phyloP scores from a whole-genome alignment of 2,797 vertebrate species.

The Pseudochirops cupreus region DNA sequence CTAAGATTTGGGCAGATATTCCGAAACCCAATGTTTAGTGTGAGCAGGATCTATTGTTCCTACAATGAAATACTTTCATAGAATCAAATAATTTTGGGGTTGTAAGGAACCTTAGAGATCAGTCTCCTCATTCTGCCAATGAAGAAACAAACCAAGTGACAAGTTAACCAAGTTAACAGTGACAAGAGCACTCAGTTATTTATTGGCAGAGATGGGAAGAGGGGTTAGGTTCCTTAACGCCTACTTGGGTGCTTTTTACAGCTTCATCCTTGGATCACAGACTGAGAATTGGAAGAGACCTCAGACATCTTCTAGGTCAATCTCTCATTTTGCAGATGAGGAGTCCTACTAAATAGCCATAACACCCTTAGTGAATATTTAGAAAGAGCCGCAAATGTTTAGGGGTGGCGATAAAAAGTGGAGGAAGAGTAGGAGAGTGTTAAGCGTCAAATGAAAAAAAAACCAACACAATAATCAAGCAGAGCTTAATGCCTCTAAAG shows the following conservation, averaged over 20 bases:
- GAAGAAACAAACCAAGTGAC: slow-evolving; percentile 30
- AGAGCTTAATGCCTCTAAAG: background rate
- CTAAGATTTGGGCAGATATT: background rate
- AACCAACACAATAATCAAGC: background rate
- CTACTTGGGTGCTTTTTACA: background rate
- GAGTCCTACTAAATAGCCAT: slow-evolving; percentile 1
- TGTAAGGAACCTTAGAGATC: slow-evolving; percentile 9
- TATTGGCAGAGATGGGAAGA: background rate
- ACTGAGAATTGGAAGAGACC: background rate
- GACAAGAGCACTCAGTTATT: background rate
- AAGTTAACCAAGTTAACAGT: background rate
- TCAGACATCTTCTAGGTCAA: slow-evolving; percentile 6
- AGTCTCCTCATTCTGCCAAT: slow-evolving; percentile 14
- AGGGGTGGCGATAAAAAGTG: background rate
- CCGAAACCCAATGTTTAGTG: background rate
- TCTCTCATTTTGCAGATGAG: slow-evolving; percentile 2
- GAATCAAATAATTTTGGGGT: slow-evolving; percentile 19
- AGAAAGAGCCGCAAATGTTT: slow-evolving; percentile 48
- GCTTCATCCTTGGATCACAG: background rate
- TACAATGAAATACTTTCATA: background rate
- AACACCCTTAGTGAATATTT: background rate
- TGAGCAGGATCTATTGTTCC: background rate
- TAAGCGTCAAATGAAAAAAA: slow-evolving; percentile 45
- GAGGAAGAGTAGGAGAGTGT: background rate
- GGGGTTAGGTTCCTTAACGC: slow-evolving; percentile 20